Base-by-base conservation (phyloP, 2,113 vertebrate genomes). In the Bubo blakistoni region DNA sequence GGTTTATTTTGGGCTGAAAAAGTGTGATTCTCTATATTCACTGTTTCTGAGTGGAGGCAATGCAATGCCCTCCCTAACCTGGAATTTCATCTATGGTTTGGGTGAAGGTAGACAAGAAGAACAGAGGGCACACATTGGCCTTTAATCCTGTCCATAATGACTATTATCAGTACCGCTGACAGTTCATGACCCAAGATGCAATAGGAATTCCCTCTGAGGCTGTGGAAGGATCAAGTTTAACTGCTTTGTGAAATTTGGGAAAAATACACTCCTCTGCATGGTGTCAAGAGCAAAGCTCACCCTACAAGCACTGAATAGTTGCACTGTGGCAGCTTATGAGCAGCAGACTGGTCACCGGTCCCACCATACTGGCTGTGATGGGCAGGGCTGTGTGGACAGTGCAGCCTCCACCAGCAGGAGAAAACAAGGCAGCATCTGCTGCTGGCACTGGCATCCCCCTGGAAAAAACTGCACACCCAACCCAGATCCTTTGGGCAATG, bases 261-360 rank as follows among this genome's bases (percentile, higher is more conserved):
- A 97, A 96, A 96, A 95, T 22, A 89, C 24, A 63, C 18, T 61
- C 67, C 65, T 61, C 93, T 69, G 57, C 16, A 61, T 3, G 16
- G 17, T 63, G 20, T 34, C 59, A 78, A 51, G 22, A 62, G n/a
- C 59, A 65, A 91, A 47, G 65, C 38, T 71, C 47, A 76, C 30
- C 16, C 21, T 44, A 46, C 8, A 34, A 52, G 46, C 36, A 36
- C 10, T 1, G 3, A 76, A 47, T 2, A 44, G 59, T 8, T 0
- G 0, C 30, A 72, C 17, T 0, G 1, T 25, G 26, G 61, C 8
- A 26, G 29, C 18, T 70, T 24, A 42, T 0, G 0, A 57, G 42
- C 18, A 55, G 18, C 42, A 71, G 72, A 18, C 44, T 57, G 27
- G 46, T 24, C 42, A 24, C 34, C 44, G 55, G 59, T 63, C 24